These are phyloP conservation scores for Hexactinellida sp. DNA, from an alignment of 37 sponge, comb jelly and placozoan species.

Conservation along the genomic window DNA sequence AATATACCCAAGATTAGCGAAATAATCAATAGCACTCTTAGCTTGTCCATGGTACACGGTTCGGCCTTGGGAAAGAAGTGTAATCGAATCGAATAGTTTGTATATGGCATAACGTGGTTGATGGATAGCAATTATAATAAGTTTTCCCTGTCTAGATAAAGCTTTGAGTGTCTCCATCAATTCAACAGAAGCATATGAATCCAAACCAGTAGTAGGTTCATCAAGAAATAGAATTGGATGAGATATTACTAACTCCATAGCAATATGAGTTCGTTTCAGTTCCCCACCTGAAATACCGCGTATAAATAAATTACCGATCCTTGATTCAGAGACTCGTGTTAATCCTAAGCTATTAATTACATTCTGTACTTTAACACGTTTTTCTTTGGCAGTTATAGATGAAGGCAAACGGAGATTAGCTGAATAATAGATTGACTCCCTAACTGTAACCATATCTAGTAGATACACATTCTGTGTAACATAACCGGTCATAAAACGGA, in stretches of 20 bases:
- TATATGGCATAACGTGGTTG: slow-evolving; percentile 73
- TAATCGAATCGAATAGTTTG: slow-evolving; percentile 50
- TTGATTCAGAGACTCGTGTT: background rate
- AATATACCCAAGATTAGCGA: slow-evolving; percentile 27
- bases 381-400: slow-evolving; percentile 18
- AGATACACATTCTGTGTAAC: slow-evolving; percentile 52
- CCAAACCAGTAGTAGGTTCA: slow-evolving; percentile 82
- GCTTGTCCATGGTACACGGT: slow-evolving; percentile 53
- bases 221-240: slow-evolving; percentile 70
- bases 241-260: slow-evolving; percentile 81
- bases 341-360: slow-evolving; percentile 54
- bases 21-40: slow-evolving; percentile 29
- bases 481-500: background rate
- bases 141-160: background rate
- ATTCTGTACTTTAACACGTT: slow-evolving; percentile 39
- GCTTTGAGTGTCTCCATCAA: slow-evolving; percentile 48
- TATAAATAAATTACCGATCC: slow-evolving; percentile 54
- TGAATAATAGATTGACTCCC: slow-evolving; percentile 62
- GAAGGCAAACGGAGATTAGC: slow-evolving; percentile 68
- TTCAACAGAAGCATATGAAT: slow-evolving; percentile 59
- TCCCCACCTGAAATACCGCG: slow-evolving; percentile 80
- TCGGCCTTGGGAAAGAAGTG: slow-evolving; percentile 48
- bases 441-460: slow-evolving; percentile 58
- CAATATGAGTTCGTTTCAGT: slow-evolving; percentile 74
- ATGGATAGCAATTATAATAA: slow-evolving; percentile 56